Evolutionary conservation across 1,140 invertebrate species (phyloP), one percentile per base, ranked within the genome.

Genomic region (Calliphora vicina): DNA sequence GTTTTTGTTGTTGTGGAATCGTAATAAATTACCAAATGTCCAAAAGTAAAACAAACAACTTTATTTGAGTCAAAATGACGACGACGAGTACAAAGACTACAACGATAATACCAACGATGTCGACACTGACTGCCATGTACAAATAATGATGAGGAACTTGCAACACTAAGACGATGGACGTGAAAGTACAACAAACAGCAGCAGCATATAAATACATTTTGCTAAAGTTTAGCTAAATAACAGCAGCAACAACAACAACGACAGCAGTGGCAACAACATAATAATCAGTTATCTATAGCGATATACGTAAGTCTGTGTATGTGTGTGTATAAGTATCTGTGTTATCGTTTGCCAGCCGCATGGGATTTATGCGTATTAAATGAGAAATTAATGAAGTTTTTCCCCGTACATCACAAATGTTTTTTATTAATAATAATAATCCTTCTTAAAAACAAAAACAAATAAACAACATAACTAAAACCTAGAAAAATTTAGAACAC

Each of bases 361-460:
- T 78, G 74, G 74, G 74, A 78, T 78, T 78, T 78, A 78, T 78
- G 74, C 74, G 74, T 78, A 78, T 78, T 78, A 78, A 78, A 78
- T 78, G 74, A 78, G 74, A 78, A 78, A 78, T 78, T 78, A 78
- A 78, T 78, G 74, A 78, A 78, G n/a, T 78, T 78, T 76, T 43
- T 43, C 12, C 12, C 74, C 35, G 42, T 78, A 78, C 25, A 78
- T 23, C 27, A n/a, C 4, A 26, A 43, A 43, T 78, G 35, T 78
- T 35, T 76, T 26, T 35, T 78, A 43, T 78, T 78, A 78, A 43
- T 78, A 43, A 45, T 78, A 78, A 78, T 78, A 78, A 78, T 78
- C 74, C 74, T 78, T 78, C 74, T 78, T 45, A 78, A 67, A 67
- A 23, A 67, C n/a, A 67, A 67, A 67, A 67, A 8, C 23, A 23